Evolutionary conservation across 2,888 invertebrate genomes (phyloP), one percentile per base, ranked within the genome.

Genomic region (Synanthedon formicaeformis): DNA sequence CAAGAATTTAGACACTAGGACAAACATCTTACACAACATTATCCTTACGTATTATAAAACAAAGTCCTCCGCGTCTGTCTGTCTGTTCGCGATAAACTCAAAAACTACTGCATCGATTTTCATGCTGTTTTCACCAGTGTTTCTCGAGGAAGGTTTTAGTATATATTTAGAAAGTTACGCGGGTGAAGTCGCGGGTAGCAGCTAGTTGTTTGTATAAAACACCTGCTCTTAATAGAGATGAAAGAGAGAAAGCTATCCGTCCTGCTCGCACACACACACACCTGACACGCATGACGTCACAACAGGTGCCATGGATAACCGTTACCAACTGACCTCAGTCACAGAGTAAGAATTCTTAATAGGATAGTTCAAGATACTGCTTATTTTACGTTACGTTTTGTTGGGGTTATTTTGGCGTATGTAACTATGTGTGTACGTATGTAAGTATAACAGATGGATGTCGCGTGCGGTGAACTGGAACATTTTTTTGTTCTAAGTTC

Each of bases 251-350:
- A 34, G 51, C 56, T 51, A 10, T 57, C 48, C 49, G 55, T 49
- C 60, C 52, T 48, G 60, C 54, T 53, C 51, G 52, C 50, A 53
- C 56, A 49, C 50, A 53, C 56, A 49, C 53, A 55, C 72, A 75
- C 75, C 78, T 78, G 78, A 75, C 34, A 34, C 67, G 55, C 53
- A 23, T 65, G 63, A 71, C 69, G 67, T 69, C 69, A 72, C 57
- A 65, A 70, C 78, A 75, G 76, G 78, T 75, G 78, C 60, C 48
- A 23, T 23, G 3, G 0, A 2, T 57, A 61, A 70, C 79, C 71
- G 75, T 74, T 71, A 65, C 51, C n/a, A 45, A 45, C 34, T 45
- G 50, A 50, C 34, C 34, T 4, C n/a, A 8, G 55, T 53, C 69
- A 69, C 64, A 76, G 74, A 41, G 48, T 65, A 63, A 48, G 5